Evolutionary conservation across 2,797 vertebrate genomes (phyloP), one percentile per base, ranked within the genome.

Genomic region (Sternotherus odoratus): DNA sequence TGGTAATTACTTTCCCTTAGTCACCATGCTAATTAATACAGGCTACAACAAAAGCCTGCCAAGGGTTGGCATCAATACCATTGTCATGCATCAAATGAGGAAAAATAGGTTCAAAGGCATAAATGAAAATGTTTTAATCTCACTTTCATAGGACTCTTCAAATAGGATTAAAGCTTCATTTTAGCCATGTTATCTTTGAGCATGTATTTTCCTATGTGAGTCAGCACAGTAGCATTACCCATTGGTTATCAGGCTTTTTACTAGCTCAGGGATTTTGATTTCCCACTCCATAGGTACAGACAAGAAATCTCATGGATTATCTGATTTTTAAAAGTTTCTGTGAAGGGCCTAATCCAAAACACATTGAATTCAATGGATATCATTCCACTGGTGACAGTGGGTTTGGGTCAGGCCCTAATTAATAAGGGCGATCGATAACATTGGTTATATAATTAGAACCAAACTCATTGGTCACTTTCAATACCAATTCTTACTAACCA

Each of bases 301-400:
- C n/a, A 88, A 82, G 77, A 60, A 88, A 92, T 6, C 80, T 95
- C 81, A 92, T 66, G 90, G 69, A 74, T 79, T 85, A 89, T 94
- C 77, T 83, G 83, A 69, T 39, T 83, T 78, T 82, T 89, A 91
- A 93, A 88, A 92, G 93, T 89, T 86, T 85, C 78, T 12, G 82
- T 1, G 12, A 2, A 60, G 77, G 48, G 13, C 46, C 24, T 23
- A 53, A 69, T 84, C 12, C 21, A 77, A 51, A 69, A 72, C 15
- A 21, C 56, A 23, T 11, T 49, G 1, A 0, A 49, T 87, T 28
- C 17, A 50, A 10, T 5, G 2, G 53, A 53, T 60, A 24, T 7
- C 81, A 53, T 39, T 28, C 46, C 33, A 39, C 17, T 33, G 69
- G 39, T 21, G 54, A 24, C 60, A 51, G 15, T 33, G 81, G 33